These are phyloP conservation scores for Zaprionus obscuricornis DNA, from an alignment of 2,888 invertebrate species.

Conservation along the genomic window DNA sequence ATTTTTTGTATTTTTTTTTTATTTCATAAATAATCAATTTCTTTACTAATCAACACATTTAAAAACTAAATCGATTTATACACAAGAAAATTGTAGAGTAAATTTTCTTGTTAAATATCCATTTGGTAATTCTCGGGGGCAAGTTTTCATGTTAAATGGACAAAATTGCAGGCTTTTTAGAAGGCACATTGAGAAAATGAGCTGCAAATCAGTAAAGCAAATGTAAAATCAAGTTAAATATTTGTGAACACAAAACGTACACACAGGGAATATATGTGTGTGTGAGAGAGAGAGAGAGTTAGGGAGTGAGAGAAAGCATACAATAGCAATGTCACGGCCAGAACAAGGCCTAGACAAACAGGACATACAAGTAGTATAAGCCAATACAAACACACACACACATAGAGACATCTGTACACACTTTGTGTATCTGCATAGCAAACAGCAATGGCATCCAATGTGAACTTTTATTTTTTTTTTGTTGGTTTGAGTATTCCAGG, in stretches of 20 bases:
- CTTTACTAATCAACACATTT: no score
- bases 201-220: slow-evolving; percentile 32
- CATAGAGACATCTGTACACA: slow-evolving; percentile 8
- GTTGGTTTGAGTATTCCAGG: slow-evolving; percentile 26
- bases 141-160: no score
- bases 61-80: no score
- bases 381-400: slow-evolving; percentile 19
- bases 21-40: no score
- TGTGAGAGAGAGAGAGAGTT: no score
- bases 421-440: slow-evolving; percentile 49
- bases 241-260: slow-evolving; percentile 39
- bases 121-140: slow-evolving; percentile 2
- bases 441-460: slow-evolving; percentile 39
- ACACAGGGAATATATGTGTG: no score
- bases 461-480: slow-evolving; percentile 2
- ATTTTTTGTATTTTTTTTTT: no score
- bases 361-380: no score
- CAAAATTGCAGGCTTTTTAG: slow-evolving; percentile 35
- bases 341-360: slow-evolving; percentile 35
- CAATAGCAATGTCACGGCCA: slow-evolving; percentile 53
- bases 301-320: no score
- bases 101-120: background rate
- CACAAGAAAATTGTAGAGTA: background rate
- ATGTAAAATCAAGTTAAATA: slow-evolving; percentile 63
- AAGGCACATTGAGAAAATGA: slow-evolving; percentile 18